Percentiles rank a stretch among this genome's conserved stretches.
These are phyloP conservation scores for Luperina nickerlii DNA, from an alignment of 2,888 invertebrate species.

Conservation along the genomic window DNA sequence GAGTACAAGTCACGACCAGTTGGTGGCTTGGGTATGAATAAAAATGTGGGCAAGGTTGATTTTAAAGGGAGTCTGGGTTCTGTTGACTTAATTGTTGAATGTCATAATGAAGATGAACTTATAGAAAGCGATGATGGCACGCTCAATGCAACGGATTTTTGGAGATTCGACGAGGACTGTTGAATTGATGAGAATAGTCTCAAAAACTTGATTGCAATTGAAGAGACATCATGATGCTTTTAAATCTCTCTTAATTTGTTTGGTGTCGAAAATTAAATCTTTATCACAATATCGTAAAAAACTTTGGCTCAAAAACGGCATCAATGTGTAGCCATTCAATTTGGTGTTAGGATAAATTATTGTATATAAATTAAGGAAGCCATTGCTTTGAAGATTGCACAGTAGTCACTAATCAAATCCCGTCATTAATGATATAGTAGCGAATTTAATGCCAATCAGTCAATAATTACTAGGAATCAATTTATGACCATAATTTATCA, in stretches of 20 bases:
- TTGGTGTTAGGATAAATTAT: slow-evolving; percentile 9
- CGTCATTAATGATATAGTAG: slow-evolving; percentile 31
- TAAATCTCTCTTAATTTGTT: neutral
- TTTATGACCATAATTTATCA: slow-evolving; percentile 14
- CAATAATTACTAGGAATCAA: slow-evolving; percentile 26
- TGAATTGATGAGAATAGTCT: neutral
- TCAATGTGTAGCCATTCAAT: neutral
- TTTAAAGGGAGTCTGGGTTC: slow-evolving; percentile 33
- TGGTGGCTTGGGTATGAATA: slow-evolving; percentile 52
- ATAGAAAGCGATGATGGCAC: neutral
- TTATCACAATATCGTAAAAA: neutral
- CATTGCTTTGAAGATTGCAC: slow-evolving; percentile 30
- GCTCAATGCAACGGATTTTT: neutral
- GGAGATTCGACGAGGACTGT: neutral
- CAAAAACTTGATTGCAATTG: neutral
- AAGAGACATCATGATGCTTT: neutral
- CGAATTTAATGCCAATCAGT: slow-evolving; percentile 14
- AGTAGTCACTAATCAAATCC: slow-evolving; percentile 37
- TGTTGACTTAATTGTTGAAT: slow-evolving; percentile 9
- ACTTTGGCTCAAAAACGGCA: neutral
- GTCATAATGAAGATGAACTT: neutral
- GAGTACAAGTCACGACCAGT: slow-evolving; percentile 60
- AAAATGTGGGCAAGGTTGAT: slow-evolving; percentile 33
- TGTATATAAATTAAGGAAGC: slow-evolving; percentile 23
- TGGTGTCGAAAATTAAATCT: neutral